Conservation (phyloP, 2,888 invertebrate genomes). For the Ditula angustiorana region DNA sequence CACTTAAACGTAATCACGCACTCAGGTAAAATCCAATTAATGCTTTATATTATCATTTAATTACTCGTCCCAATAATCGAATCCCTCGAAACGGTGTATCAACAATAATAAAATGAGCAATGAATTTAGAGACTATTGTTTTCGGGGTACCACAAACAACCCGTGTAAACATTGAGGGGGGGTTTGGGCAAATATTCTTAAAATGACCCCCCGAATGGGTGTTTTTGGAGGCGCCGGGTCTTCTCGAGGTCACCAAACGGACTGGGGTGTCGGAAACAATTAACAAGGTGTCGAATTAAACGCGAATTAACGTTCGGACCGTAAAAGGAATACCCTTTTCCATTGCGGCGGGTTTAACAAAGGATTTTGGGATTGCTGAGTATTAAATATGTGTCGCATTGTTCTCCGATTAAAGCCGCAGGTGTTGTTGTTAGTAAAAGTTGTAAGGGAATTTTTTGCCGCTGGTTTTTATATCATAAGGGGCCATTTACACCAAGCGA, state of each 20-base stretch:
- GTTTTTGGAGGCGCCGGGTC: slow-evolving; percentile 60
- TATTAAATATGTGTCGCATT: slow-evolving; percentile 83
- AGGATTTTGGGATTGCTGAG: slow-evolving; percentile 83
- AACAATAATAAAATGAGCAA: slow-evolving; percentile 86
- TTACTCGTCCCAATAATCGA: slow-evolving; percentile 84
- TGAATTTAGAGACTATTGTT: slow-evolving; percentile 85
- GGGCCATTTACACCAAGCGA: neutral
- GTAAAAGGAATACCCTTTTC: slow-evolving; percentile 84
- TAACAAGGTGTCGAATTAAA: slow-evolving; percentile 86
- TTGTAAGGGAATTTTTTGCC: slow-evolving; percentile 42
- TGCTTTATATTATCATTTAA: slow-evolving; percentile 84
- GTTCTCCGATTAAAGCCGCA: slow-evolving; percentile 71
- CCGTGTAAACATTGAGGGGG: slow-evolving; percentile 79
- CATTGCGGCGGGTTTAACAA: slow-evolving; percentile 80
- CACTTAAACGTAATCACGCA: slow-evolving; percentile 64
- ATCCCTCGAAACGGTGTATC: slow-evolving; percentile 82
- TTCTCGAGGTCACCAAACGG: slow-evolving; percentile 81
- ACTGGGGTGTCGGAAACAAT: slow-evolving; percentile 80
- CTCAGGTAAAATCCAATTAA: slow-evolving; percentile 83
- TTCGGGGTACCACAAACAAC: slow-evolving; percentile 84
- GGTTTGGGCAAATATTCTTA: slow-evolving; percentile 83
- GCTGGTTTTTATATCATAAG: slow-evolving; percentile 15
- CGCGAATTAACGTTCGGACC: slow-evolving; percentile 82
- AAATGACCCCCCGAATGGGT: slow-evolving; percentile 76
- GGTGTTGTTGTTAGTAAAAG: slow-evolving; percentile 61